Percentiles rank a stretch among this genome's conserved stretches.
Evolutionary conservation across 1,140 invertebrate genomes (phyloP).

Genomic region (Cydia pomonella): DNA sequence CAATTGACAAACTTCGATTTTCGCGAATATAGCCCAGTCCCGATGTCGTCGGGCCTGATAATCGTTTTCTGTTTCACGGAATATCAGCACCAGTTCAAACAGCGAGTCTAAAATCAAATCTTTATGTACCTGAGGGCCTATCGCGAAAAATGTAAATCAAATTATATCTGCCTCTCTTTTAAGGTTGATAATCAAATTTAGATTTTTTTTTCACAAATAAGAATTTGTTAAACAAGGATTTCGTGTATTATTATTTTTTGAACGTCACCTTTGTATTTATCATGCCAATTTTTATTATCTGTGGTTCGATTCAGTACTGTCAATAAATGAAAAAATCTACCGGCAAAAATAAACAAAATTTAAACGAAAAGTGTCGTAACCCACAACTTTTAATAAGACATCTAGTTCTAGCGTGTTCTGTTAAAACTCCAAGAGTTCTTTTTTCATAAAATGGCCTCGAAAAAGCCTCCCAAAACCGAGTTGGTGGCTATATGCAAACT

Average conservation of each 20-base stretch:
- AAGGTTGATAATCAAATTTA: no score
- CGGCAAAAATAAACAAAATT: conserved; percentile 27
- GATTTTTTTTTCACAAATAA: no score
- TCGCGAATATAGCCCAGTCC: no score
- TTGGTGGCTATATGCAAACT: conserved; percentile 53
- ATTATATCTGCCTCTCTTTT: no score
- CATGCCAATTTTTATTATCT: not conserved
- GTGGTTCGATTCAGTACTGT: not conserved
- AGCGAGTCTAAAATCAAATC: no score
- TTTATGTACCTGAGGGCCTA: no score
- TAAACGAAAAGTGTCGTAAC: not conserved
- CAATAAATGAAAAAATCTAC: conserved; percentile 9
- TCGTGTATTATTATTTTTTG: not conserved
- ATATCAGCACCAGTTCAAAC: no score
- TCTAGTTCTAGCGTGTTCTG: not conserved
- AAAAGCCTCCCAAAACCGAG: conserved; percentile 41
- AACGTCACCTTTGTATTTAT: not conserved
- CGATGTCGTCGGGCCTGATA: no score
- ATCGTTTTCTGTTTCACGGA: no score
- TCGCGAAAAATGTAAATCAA: no score
- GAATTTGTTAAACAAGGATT: no score
- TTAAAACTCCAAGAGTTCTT: not conserved
- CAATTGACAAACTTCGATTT: no score
- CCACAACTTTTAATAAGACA: not conserved
- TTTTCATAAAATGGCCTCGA: not conserved